Evolutionary conservation across 35 echinoderm and acorn worm genomes (phyloP).

Genomic region (Ptychodera flava): DNA sequence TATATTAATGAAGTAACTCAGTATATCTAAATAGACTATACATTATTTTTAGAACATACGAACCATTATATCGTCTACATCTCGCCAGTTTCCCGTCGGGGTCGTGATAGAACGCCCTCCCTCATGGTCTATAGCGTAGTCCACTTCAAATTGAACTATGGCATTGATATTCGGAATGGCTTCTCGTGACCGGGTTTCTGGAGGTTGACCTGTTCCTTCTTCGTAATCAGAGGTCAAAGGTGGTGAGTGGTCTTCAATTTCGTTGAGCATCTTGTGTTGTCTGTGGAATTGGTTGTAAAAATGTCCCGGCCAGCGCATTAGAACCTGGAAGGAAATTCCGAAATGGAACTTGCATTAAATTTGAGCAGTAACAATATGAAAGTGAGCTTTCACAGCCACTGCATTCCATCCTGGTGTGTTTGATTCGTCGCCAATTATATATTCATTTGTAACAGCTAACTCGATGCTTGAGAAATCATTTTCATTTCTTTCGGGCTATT

Average conservation of each 20-base stretch:
- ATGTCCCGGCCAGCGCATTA: not conserved
- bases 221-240: not conserved
- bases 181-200: not conserved
- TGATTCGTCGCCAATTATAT: not conserved
- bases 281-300: not conserved
- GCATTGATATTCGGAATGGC: constrained; percentile 13
- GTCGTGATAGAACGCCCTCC: constrained; percentile 4
- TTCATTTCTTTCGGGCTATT: no score
- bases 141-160: constrained; percentile 11
- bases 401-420: not conserved
- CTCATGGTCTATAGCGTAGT: constrained; percentile 11
- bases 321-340: not conserved
- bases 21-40: not conserved
- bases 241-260: not conserved
- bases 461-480: not conserved
- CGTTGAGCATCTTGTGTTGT: not conserved
- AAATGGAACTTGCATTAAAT: not conserved
- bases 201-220: not conserved
- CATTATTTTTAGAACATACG: not conserved
- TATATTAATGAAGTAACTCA: not conserved
- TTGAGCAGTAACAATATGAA: not conserved
- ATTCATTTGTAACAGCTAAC: not conserved
- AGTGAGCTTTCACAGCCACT: not conserved
- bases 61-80: not conserved
- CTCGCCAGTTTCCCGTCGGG: constrained; percentile 6